These are phyloP conservation scores for Apolygus lucorum DNA, from an alignment of 1,140 invertebrate genomes.

Conservation along the genomic window DNA sequence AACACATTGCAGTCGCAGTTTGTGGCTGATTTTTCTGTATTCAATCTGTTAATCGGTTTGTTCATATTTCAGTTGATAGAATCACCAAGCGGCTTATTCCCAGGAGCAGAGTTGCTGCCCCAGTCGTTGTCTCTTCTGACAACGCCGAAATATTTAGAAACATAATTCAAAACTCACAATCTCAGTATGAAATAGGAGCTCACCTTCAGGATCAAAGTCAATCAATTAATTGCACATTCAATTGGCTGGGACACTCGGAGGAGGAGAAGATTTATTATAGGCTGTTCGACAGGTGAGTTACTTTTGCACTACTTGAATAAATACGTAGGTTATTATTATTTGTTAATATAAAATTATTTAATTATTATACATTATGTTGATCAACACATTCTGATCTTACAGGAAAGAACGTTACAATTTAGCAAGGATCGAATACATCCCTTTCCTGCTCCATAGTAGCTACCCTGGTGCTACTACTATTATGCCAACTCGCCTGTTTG, in stretches of 20 bases:
- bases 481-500: slow-evolving; percentile 58
- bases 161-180: slow-evolving; percentile 82
- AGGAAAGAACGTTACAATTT: slow-evolving; percentile 86
- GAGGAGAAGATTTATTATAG: slow-evolving; percentile 69
- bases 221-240: slow-evolving; percentile 85
- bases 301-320: not conserved
- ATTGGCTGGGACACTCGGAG: slow-evolving; percentile 79
- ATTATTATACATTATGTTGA: too few relatives aligned
- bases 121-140: slow-evolving; percentile 78
- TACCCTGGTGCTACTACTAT: slow-evolving; percentile 73
- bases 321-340: slow-evolving; percentile 8
- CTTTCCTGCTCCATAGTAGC: slow-evolving; percentile 72
- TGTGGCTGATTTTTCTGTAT: too few relatives aligned
- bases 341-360: not conserved
- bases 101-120: slow-evolving; percentile 77
- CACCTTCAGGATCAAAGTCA: slow-evolving; percentile 90
- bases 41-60: too few relatives aligned
- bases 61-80: slow-evolving; percentile 27
- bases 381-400: slow-evolving; percentile 35
- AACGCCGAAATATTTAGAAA: slow-evolving; percentile 87
- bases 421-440: slow-evolving; percentile 76
- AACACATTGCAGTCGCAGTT: too few relatives aligned
- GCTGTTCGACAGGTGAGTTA: slow-evolving; percentile 63
- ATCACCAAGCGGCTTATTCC: slow-evolving; percentile 61
- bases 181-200: slow-evolving; percentile 87